Evolutionary conservation across 2,888 invertebrate genomes (phyloP).

Genomic region (Falcaria lacertinaria): DNA sequence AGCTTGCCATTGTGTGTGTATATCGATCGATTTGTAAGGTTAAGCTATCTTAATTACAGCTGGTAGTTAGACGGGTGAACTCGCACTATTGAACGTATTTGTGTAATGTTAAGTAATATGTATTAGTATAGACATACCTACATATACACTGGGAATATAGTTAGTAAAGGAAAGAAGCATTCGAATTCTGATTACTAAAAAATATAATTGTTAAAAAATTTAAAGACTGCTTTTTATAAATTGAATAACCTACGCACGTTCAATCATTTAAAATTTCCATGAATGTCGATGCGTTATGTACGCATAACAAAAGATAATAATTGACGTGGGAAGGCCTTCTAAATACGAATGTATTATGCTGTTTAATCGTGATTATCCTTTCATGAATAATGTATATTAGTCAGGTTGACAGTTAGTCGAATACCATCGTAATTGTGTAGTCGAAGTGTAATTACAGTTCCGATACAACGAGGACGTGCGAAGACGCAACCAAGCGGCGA

Average conservation of each 20-base stretch:
- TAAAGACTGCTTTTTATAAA: not conserved
- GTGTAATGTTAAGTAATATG: no score
- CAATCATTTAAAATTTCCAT: conserved; percentile 4
- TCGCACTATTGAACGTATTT: no score
- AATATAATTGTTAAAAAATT: no score
- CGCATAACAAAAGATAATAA: conserved; percentile 16
- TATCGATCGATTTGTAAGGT: no score
- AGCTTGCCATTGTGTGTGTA: no score
- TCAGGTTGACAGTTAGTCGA: conserved; percentile 40
- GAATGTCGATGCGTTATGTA: conserved; percentile 14
- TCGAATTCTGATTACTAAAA: no score
- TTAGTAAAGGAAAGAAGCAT: no score
- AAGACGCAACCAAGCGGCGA: conserved; percentile 33
- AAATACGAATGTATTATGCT: conserved; percentile 40
- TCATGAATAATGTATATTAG: conserved; percentile 58
- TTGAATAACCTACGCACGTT: not conserved
- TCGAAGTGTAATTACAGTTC: conserved; percentile 50
- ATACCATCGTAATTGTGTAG: conserved; percentile 44
- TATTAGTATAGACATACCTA: no score
- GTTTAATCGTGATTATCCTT: conserved; percentile 49
- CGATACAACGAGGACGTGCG: conserved; percentile 30
- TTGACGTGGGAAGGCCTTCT: conserved; percentile 25
- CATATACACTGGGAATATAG: no score
- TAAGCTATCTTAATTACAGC: no score
- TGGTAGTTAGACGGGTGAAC: no score